Conservation (phyloP, 2,113 vertebrate genomes). For the Emydura subglobosa region DNA sequence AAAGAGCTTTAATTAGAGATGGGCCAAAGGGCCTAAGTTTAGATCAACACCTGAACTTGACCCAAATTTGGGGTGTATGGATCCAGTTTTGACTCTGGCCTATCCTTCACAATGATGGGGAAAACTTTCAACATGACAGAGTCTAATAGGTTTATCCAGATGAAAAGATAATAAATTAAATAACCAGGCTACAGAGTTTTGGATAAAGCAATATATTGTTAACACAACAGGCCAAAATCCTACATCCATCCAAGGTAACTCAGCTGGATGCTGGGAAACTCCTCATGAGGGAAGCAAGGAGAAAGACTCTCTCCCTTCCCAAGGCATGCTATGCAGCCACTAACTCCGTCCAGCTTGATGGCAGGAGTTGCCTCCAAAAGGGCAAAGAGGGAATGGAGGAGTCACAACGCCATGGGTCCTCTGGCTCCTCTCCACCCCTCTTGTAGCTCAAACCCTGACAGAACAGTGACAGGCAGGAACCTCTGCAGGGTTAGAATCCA, state of each 20-base stretch:
- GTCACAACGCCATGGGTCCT: not conserved
- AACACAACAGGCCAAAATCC: not conserved
- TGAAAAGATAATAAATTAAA: not conserved
- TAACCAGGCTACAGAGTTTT: not conserved
- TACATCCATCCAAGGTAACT: not conserved
- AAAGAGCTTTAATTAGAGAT: not conserved
- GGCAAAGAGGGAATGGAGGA: not conserved
- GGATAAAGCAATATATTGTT: not conserved
- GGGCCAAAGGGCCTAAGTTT: not conserved
- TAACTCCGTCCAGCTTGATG: not conserved
- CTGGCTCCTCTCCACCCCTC: not conserved
- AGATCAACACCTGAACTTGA: rapidly evolving
- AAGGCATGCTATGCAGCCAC: not conserved
- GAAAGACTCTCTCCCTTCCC: not conserved
- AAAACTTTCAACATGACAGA: not conserved
- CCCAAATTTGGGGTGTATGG: not conserved
- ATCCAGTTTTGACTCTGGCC: not conserved
- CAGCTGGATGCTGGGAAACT: not conserved
- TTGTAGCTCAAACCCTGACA: not conserved
- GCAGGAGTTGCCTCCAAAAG: not conserved
- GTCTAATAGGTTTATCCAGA: not conserved
- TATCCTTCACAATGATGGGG: not conserved
- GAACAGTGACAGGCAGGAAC: not conserved
- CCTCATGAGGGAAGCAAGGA: not conserved
- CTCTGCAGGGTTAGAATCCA: not conserved